These are phyloP conservation scores for Misgurnus mizolepis DNA, from an alignment of 2,113 vertebrate genomes.

Conservation along the genomic window DNA sequence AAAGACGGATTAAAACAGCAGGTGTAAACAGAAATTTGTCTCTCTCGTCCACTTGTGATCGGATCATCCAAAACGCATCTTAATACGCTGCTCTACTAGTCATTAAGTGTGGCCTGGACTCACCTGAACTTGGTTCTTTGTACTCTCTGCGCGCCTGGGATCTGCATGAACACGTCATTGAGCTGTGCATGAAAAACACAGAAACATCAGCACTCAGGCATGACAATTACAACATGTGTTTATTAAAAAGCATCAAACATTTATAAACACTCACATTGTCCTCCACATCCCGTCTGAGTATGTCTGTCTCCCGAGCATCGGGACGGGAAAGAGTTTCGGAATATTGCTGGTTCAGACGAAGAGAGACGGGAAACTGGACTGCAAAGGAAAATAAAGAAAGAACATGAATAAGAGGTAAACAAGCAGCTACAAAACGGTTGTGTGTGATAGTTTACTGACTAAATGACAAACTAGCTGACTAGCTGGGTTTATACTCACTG, in stretches of 20 bases:
- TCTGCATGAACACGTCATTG: slow-evolving; percentile 84
- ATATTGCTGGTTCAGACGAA: slow-evolving; percentile 84
- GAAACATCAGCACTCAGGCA: slow-evolving; percentile 18
- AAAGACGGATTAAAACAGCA: too few species aligned
- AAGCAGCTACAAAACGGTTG: background rate
- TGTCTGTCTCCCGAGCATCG: slow-evolving; percentile 79
- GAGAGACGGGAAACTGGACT: slow-evolving; percentile 89
- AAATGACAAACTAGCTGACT: background rate
- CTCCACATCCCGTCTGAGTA: slow-evolving; percentile 86
- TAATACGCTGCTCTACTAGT: background rate
- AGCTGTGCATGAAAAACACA: slow-evolving; percentile 72
- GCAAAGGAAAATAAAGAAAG: background rate
- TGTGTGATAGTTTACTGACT: background rate
- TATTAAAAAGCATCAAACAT: background rate
- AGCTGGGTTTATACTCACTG: slow-evolving; percentile 69
- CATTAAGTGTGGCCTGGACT: slow-evolving; percentile 39
- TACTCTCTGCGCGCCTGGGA: slow-evolving; percentile 82
- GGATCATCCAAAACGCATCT: too few species aligned
- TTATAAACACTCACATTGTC: slow-evolving; percentile 81
- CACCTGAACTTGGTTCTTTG: slow-evolving; percentile 93
- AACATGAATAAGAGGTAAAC: background rate
- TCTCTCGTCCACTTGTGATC: too few species aligned
- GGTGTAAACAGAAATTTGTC: too few species aligned
- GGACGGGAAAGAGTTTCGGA: slow-evolving; percentile 81
- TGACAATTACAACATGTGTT: background rate